phyloP scores from a whole-genome alignment of 2,797 vertebrate genomes.

The Momotus momota region DNA sequence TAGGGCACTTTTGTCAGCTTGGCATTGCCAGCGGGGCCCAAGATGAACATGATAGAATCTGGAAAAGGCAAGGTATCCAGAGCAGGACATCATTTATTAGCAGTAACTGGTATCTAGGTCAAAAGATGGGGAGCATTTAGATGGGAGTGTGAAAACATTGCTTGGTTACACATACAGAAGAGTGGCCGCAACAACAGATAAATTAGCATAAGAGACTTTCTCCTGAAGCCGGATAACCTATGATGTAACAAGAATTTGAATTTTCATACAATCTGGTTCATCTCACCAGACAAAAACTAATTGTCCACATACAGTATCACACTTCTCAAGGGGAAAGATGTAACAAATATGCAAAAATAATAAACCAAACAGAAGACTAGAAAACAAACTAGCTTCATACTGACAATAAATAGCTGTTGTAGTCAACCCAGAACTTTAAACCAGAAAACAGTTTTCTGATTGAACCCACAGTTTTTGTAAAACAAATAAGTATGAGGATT shows the following conservation, averaged over 20 bases:
- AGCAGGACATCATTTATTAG: not conserved
- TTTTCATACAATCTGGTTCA: not conserved
- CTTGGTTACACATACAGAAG: not conserved
- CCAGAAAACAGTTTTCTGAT: not conserved
- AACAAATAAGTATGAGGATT: not conserved
- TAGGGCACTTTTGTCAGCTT: not conserved
- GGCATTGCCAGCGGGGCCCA: not conserved
- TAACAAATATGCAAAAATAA: constrained; percentile 26
- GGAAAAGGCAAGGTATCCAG: not conserved
- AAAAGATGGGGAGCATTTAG: not conserved
- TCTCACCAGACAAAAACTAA: not conserved
- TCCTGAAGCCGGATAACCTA: not conserved
- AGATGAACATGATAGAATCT: not conserved
- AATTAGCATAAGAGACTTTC: not conserved
- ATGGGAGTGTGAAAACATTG: not conserved
- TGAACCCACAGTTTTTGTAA: not conserved
- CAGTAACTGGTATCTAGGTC: not conserved
- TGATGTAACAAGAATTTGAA: not conserved
- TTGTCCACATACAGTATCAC: not conserved
- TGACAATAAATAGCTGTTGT: not conserved
- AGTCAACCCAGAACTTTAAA: not conserved
- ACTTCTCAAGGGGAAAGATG: not conserved
- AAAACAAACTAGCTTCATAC: not conserved
- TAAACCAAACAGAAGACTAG: not conserved
- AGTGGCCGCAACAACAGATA: not conserved